Conservation (phyloP, 2,888 invertebrate species). For the Hirtodrosophila alboralis region DNA sequence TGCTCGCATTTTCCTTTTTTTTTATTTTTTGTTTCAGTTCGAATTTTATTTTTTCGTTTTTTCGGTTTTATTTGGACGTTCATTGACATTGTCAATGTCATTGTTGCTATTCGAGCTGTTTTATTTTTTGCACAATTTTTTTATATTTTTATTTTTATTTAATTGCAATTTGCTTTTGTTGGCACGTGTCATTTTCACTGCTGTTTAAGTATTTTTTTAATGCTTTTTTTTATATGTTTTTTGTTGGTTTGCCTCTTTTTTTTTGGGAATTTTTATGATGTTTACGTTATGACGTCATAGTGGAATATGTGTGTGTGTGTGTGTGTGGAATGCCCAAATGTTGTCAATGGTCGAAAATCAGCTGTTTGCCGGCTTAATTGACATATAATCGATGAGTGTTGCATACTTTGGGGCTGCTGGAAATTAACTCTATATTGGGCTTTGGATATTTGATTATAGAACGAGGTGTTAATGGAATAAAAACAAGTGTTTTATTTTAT, state of each 20-base stretch:
- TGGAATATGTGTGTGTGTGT: constrained; percentile 10
- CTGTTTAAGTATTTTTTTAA: constrained; percentile 55
- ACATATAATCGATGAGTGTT: constrained; percentile 58
- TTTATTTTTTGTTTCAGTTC: constrained; percentile 12
- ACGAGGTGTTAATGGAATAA: background rate
- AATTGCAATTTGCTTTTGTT: constrained; percentile 73
- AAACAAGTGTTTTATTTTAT: background rate
- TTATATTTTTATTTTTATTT: constrained; percentile 56
- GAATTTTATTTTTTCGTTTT: constrained; percentile 6
- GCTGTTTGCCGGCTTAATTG: constrained; percentile 68
- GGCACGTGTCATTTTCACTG: constrained; percentile 59
- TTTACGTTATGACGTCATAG: constrained; percentile 78
- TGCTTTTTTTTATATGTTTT: constrained; percentile 33
- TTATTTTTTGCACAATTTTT: constrained; percentile 37
- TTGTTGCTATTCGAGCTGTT: constrained; percentile 66
- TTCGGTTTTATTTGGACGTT: constrained; percentile 59
- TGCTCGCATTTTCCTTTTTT: constrained; percentile 20
- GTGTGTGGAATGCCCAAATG: constrained; percentile 28
- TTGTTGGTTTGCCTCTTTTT: constrained; percentile 21
- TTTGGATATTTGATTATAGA: constrained; percentile 13
- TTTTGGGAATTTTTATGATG: constrained; percentile 73
- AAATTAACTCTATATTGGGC: background rate
- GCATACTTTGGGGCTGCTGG: constrained; percentile 5
- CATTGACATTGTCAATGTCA: constrained; percentile 81
- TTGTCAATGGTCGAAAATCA: constrained; percentile 63